Conservation (phyloP, 2,888 invertebrate genomes). For the Zhuqinia jingwanae region DNA sequence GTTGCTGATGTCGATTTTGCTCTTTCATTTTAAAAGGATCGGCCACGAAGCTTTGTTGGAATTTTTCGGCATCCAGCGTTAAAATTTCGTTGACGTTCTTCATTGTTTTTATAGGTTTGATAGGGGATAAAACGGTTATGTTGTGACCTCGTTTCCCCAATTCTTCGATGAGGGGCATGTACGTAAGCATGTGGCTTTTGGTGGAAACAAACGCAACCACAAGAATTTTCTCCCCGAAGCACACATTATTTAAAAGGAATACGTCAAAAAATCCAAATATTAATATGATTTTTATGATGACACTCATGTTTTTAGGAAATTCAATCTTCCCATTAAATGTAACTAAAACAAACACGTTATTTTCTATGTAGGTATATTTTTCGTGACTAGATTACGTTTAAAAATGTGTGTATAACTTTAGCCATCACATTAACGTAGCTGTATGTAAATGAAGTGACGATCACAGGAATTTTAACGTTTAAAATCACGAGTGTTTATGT, state of each 20-base stretch:
- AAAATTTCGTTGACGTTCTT: conserved; percentile 80
- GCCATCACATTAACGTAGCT: too few species aligned
- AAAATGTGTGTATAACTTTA: too few species aligned
- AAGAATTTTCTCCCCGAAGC: conserved; percentile 81
- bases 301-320: too few species aligned
- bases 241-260: background rate
- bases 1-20: too few species aligned
- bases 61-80: conserved; percentile 58
- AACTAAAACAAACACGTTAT: too few species aligned
- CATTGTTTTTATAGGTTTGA: conserved; percentile 81
- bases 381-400: too few species aligned
- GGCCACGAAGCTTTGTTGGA: background rate
- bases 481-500: too few species aligned
- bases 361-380: too few species aligned
- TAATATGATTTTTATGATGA: too few species aligned
- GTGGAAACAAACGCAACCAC: conserved; percentile 82
- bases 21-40: background rate
- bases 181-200: conserved; percentile 82
- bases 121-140: conserved; percentile 82
- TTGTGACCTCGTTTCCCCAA: conserved; percentile 83
- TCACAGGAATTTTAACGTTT: too few species aligned
- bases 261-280: background rate
- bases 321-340: too few species aligned
- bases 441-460: too few species aligned
- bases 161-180: conserved; percentile 82